phyloP scores from a whole-genome alignment of 1,140 invertebrate species.

The Melipona quadrifasciata region DNA sequence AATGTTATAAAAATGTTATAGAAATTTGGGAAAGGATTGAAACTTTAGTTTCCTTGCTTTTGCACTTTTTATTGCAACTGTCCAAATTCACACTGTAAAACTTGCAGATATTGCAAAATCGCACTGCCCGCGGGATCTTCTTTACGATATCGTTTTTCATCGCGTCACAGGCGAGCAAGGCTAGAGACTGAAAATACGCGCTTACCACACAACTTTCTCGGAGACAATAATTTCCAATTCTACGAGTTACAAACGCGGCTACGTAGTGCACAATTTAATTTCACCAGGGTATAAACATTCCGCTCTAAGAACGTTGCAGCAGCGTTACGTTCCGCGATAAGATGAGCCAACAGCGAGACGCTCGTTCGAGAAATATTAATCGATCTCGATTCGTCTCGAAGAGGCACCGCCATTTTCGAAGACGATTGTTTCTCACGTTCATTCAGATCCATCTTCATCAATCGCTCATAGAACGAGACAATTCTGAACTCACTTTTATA shows the following conservation, averaged over 20 bases:
- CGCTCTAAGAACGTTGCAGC: too few species aligned
- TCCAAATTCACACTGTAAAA: not conserved
- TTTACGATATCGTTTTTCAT: not conserved
- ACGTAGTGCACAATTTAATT: not conserved
- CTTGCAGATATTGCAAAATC: too few species aligned
- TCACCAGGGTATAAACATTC: not conserved
- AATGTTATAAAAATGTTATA: too few species aligned
- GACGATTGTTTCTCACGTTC: not conserved
- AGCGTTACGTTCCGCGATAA: not conserved
- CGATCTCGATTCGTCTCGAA: not conserved
- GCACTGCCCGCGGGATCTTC: not conserved
- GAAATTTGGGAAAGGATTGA: too few species aligned
- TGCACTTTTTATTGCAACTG: not conserved
- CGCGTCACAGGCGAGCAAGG: too few species aligned
- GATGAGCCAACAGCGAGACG: not conserved
- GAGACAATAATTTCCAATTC: slow-evolving; percentile 5
- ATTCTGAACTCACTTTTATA: not conserved
- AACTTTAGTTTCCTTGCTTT: not conserved
- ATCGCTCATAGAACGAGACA: not conserved
- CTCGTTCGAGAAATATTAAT: not conserved
- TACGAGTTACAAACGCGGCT: not conserved
- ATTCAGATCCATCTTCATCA: slow-evolving; percentile 14
- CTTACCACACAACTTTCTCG: not conserved
- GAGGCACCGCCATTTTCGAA: not conserved
- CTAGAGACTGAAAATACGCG: not conserved